Base-by-base conservation (phyloP, 2,113 vertebrate species). In the Accipiter virgatus region DNA sequence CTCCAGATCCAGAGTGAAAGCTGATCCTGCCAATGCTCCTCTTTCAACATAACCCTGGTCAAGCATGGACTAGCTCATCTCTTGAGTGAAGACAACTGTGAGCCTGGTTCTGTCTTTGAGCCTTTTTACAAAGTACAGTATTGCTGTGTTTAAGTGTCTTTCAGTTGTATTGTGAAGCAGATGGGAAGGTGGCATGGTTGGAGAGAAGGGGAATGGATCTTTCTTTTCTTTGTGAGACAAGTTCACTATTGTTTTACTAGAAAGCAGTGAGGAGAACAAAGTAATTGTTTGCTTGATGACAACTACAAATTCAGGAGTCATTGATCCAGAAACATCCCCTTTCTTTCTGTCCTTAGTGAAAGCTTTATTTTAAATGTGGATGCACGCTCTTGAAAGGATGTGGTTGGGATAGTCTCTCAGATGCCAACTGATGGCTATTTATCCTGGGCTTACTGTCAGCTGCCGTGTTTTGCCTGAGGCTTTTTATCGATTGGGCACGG, bases 151-250 rank as follows among this genome's bases (percentile, higher is more conserved):
- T 4, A 16, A 19, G 26, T 29, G 22, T 78, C 27, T 55, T 38
- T 17, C 10, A 9, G 47, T 22, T 31, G 32, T 38, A 14, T 25
- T 5, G 6, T 40, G 72, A 62, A 68, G 47, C 23, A 14, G 38
- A 7, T 0, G 1, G 36, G 45, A 55, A 38, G 40, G 53, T 61
- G 48, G 38, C 1, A 0, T 40, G 22, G 7, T 6, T 71, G 48
- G 56, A 36, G 31, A 63, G 72, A n/a, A 52, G 21, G 42, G 29
- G 22, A 12, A 16, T 16, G 63, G 42, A 7, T 45, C 18, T 15
- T 5, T n/a, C 43, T 73, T 22, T 20, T 26, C 40, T 85, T n/a
- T 56, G 27, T 18, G 58, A 66, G 36, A 40, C 27, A 40, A 6
- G 29, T 26, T 72, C 20, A 13, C 6, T 11, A 7, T 27, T 38